Evolutionary conservation across 2,113 vertebrate genomes (phyloP).

Genomic region (Varanus salvator): DNA sequence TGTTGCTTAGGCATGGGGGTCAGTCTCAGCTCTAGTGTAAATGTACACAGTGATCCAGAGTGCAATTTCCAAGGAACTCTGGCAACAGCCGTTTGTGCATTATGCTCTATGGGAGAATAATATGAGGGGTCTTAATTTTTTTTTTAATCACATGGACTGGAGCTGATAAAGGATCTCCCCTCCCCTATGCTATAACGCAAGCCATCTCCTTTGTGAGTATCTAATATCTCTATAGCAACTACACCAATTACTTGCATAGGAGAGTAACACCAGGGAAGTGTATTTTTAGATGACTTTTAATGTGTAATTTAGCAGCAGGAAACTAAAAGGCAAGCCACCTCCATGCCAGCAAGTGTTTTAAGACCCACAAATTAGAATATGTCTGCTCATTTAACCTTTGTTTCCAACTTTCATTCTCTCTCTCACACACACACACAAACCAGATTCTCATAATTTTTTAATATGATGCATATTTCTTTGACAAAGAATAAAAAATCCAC

Average conservation of each 20-base stretch:
- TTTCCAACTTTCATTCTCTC: background rate
- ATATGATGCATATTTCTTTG: background rate
- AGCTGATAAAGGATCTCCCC: background rate
- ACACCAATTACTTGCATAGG: conserved; percentile 33
- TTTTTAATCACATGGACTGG: background rate
- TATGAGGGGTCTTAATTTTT: background rate
- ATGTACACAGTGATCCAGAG: background rate
- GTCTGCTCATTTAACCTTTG: conserved; percentile 26
- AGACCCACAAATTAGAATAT: conserved; percentile 18
- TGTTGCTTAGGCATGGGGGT: background rate
- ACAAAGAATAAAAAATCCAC: background rate
- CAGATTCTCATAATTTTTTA: background rate
- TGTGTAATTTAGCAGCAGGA: conserved; percentile 27
- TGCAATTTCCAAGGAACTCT: background rate
- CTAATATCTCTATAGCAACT: background rate
- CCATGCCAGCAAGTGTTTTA: background rate
- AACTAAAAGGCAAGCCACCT: conserved; percentile 16
- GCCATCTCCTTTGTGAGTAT: conserved; percentile 22
- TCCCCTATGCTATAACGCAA: conserved; percentile 9
- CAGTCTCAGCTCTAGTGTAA: background rate
- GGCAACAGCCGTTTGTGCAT: background rate
- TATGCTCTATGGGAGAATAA: background rate
- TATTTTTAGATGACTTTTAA: conserved; percentile 41
- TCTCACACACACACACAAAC: background rate
- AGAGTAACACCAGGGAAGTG: conserved; percentile 27